A percentile compares a stretch with the other conserved stretches of the same genome.
Evolutionary conservation across 1,140 invertebrate genomes (phyloP).

Genomic region (Papilio helenus): DNA sequence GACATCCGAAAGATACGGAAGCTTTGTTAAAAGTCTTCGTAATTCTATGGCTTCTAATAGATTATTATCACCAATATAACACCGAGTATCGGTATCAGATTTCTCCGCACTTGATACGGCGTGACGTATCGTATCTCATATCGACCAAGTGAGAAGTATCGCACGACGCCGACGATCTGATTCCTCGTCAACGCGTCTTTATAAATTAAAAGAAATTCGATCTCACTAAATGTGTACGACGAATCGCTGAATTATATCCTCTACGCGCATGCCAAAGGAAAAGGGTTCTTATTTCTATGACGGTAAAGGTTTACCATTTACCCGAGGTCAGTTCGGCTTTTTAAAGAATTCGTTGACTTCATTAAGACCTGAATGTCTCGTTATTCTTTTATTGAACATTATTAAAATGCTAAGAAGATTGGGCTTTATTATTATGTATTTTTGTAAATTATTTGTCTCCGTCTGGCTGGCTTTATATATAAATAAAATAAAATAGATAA

Average conservation of each 20-base stretch:
- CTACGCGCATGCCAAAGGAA: constrained; percentile 7
- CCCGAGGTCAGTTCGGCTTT: not conserved
- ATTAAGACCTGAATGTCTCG: not conserved
- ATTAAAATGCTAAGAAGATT: too few relatives aligned
- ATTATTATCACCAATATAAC: not conserved
- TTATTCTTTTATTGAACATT: not conserved
- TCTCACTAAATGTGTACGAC: constrained; percentile 41
- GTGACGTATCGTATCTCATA: constrained; percentile 29
- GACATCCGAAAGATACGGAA: not conserved
- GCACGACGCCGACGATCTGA: constrained; percentile 44
- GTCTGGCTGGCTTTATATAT: too few relatives aligned
- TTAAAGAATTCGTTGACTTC: not conserved
- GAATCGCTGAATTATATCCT: constrained; percentile 40
- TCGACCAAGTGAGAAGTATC: constrained; percentile 23
- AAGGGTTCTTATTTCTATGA: not conserved
- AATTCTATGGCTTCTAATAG: constrained; percentile 26
- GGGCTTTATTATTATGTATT: too few relatives aligned
- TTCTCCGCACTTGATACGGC: constrained; percentile 4
- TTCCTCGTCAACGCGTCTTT: constrained; percentile 49
- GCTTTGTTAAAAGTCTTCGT: not conserved
- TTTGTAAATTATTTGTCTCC: too few relatives aligned
- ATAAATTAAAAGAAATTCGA: constrained; percentile 49
- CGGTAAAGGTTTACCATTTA: not conserved
- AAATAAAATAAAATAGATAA: too few relatives aligned
- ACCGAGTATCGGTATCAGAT: not conserved